These are phyloP conservation scores for Zoroaster sp. DNA, from an alignment of 53 echinoderm and acorn worm species.

Conservation along the genomic window DNA sequence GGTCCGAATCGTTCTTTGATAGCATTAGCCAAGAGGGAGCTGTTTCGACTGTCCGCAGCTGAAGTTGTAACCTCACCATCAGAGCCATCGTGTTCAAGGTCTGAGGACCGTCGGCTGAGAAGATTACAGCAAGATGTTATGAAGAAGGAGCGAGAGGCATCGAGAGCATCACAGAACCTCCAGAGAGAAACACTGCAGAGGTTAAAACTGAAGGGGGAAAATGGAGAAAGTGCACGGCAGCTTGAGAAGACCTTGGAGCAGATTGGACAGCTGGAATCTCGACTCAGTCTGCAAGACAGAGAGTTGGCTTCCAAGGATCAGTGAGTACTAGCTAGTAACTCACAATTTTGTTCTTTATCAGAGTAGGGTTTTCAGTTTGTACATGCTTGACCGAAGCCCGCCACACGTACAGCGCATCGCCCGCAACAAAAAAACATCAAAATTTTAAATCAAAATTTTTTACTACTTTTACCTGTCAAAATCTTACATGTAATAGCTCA, in stretches of 20 bases:
- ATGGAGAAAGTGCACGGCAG: conserved; percentile 38
- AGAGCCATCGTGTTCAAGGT: background rate
- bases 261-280: conserved; percentile 58
- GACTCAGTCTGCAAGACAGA: background rate
- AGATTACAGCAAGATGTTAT: background rate
- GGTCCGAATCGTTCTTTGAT: background rate
- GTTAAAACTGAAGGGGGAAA: conserved; percentile 52
- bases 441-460: too few species aligned
- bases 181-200: conserved; percentile 59
- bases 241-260: conserved; percentile 54
- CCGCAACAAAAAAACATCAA: too few species aligned
- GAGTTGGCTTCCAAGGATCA: conserved; percentile 18
- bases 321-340: background rate
- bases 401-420: too few species aligned
- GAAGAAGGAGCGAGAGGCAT: conserved; percentile 24
- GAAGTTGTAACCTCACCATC: background rate
- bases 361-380: too few species aligned
- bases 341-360: background rate
- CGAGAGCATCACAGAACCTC: background rate
- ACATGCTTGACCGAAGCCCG: too few species aligned
- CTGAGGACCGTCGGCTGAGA: background rate
- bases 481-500: too few species aligned
- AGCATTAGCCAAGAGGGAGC: background rate
- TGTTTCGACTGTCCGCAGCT: background rate
- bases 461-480: too few species aligned